These are phyloP conservation scores for Aphaenogaster floridana DNA, from an alignment of 1,140 invertebrate genomes.

Conservation along the genomic window DNA sequence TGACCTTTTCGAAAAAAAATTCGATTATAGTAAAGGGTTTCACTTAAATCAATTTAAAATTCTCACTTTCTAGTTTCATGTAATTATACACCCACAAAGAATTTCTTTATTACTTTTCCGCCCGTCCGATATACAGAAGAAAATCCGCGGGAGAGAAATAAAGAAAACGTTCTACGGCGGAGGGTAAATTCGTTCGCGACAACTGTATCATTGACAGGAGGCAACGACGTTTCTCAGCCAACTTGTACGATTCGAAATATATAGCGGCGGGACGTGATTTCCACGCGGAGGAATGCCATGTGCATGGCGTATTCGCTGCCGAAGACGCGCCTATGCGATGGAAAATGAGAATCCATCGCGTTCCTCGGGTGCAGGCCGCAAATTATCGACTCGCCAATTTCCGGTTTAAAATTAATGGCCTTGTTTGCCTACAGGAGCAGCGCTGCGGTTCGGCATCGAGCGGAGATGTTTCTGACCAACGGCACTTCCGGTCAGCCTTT, in stretches of 20 bases:
- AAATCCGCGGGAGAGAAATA: not conserved
- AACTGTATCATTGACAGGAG: not conserved
- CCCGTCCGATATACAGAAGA: not conserved
- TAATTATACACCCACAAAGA: not conserved
- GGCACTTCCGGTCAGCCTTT: conserved; percentile 14
- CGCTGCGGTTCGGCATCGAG: not conserved
- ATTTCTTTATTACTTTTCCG: not conserved
- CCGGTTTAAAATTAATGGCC: conserved; percentile 49
- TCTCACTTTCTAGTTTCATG: not conserved
- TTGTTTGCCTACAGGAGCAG: conserved; percentile 47
- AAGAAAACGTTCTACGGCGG: not conserved
- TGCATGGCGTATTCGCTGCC: not conserved
- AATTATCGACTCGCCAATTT: conserved; percentile 53
- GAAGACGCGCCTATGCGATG: not conserved
- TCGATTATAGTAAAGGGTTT: not conserved
- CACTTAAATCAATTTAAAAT: conserved; percentile 1
- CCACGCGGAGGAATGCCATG: not conserved
- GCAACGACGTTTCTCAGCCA: not conserved
- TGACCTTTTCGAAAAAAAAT: not conserved
- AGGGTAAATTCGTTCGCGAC: not conserved
- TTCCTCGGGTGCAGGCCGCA: not conserved
- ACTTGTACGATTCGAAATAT: conserved; percentile 7
- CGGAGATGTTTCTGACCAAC: not conserved
- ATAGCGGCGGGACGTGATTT: not conserved
- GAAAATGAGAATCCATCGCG: conserved; percentile 47